Evolutionary conservation across 2,113 vertebrate species (phyloP).

Genomic region (Gobio gobio): DNA sequence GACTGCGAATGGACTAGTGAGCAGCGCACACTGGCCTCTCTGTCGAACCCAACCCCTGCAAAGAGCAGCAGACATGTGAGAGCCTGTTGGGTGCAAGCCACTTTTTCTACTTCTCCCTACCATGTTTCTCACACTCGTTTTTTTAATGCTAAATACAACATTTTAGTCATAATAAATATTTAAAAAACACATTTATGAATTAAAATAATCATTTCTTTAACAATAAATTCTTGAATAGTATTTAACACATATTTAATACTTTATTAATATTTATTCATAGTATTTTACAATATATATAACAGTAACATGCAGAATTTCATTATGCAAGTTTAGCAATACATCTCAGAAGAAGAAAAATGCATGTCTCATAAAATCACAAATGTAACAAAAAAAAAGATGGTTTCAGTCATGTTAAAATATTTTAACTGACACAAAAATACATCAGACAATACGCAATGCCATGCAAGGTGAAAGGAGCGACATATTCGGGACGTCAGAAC

Average conservation of each 20-base stretch:
- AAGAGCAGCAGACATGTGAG: conserved; percentile 75
- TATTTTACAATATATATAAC: not conserved
- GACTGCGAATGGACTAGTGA: conserved; percentile 98
- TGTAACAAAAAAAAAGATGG: conserved; percentile 26
- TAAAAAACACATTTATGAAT: too few relatives aligned
- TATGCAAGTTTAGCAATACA: not conserved
- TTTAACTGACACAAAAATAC: conserved; percentile 31
- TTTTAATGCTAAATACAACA: conserved; percentile 11
- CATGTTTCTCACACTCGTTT: conserved; percentile 56
- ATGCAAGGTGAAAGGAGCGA: conserved; percentile 53
- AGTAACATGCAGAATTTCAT: too few relatives aligned
- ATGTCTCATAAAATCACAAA: not conserved
- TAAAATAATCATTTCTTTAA: too few relatives aligned
- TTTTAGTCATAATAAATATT: not conserved
- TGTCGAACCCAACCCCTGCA: conserved; percentile 97
- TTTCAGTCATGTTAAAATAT: conserved; percentile 23
- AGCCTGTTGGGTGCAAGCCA: conserved; percentile 63
- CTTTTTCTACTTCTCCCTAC: conserved; percentile 45
- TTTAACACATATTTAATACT: not conserved
- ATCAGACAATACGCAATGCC: conserved; percentile 42
- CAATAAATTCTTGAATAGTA: too few relatives aligned
- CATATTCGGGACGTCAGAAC: conserved; percentile 6
- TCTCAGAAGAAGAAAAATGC: not conserved
- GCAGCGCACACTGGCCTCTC: conserved; percentile 97
- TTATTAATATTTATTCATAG: not conserved